Evolutionary conservation across 2,888 invertebrate species (phyloP), one percentile per base, ranked within the genome.

Genomic region (Belgica antarctica): DNA sequence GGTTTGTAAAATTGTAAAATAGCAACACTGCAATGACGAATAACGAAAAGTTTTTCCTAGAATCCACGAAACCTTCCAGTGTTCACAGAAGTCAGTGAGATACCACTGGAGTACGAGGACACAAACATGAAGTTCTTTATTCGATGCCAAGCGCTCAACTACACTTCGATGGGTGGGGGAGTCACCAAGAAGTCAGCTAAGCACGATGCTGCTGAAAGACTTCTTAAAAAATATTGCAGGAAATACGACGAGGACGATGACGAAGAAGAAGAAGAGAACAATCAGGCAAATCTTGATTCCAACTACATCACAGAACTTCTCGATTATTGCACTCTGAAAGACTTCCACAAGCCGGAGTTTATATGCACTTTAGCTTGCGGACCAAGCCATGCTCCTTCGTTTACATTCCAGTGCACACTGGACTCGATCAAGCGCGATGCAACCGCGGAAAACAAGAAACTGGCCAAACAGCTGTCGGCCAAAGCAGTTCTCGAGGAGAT

Each of bases 311-410:
- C 57, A 34, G 57, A 68, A 7, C 34, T 68, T 15, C 24, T 31
- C 2, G 25, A 68, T 22, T 68, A 47, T 12, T 68, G 68, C 22
- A 34, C 24, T 0, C 15, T 19, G 10, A 52, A 31, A 22, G 22
- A 68, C 10, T 52, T 22, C n/a, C 57, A 52, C 7, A 57, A 57
- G 57, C 68, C 68, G 3, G 19, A 52, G 24, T 68, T 68, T n/a
- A 17, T n/a, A 8, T 31, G 17, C 3, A 34, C 34, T 31, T 24
- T 27, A 22, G 22, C n/a, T 5, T 28, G 17, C 15, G 68, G 68
- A 1, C 31, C 52, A 5, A n/a, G 22, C 12, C 66, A 68, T 34
- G 15, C 15, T 34, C 68, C 68, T n/a, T 22, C 34, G 15, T 68
- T 68, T 31, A 28, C 31, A 1, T 57, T 57, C 24, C 22, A 68